A percentile compares a stretch with the other conserved stretches of the same genome.
Evolutionary conservation across 2,113 vertebrate species (phyloP).

Genomic region (Beaufortia kweichowensis): DNA sequence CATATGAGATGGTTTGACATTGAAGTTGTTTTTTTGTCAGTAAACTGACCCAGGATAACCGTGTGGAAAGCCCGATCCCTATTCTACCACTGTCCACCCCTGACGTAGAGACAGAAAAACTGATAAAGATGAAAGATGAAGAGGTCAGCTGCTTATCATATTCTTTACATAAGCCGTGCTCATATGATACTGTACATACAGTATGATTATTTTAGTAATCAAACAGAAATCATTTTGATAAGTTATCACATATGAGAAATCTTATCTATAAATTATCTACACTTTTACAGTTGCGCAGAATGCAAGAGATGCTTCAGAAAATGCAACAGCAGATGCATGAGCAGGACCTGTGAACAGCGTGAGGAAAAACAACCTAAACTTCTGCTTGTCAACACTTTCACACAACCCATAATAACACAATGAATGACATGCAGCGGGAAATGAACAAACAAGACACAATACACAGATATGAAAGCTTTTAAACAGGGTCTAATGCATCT

Average conservation of each 20-base stretch:
- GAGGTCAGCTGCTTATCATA: slow-evolving; percentile 72
- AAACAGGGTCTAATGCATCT: neutral
- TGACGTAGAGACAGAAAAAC: slow-evolving; percentile 85
- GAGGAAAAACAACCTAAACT: neutral
- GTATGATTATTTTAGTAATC: no score
- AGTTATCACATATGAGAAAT: no score
- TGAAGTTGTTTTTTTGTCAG: slow-evolving; percentile 60
- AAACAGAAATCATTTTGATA: no score
- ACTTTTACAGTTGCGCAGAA: slow-evolving; percentile 65
- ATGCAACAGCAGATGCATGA: slow-evolving; percentile 78
- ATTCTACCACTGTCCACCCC: slow-evolving; percentile 85
- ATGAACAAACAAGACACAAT: neutral
- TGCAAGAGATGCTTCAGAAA: slow-evolving; percentile 78
- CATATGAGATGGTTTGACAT: no score
- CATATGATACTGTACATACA: no score
- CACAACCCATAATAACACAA: neutral
- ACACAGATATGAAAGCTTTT: slow-evolving; percentile 1
- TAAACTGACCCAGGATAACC: slow-evolving; percentile 87
- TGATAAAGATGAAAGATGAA: slow-evolving; percentile 94
- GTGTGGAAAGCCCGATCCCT: slow-evolving; percentile 88
- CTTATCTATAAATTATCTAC: no score
- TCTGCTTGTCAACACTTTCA: neutral
- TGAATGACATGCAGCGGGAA: neutral
- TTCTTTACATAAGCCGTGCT: neutral
- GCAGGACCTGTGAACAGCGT: slow-evolving; percentile 67